Percentiles rank a stretch among this genome's conserved stretches.
Conservation (phyloP, 2,888 invertebrate genomes). For the Heteropelma amictum region DNA sequence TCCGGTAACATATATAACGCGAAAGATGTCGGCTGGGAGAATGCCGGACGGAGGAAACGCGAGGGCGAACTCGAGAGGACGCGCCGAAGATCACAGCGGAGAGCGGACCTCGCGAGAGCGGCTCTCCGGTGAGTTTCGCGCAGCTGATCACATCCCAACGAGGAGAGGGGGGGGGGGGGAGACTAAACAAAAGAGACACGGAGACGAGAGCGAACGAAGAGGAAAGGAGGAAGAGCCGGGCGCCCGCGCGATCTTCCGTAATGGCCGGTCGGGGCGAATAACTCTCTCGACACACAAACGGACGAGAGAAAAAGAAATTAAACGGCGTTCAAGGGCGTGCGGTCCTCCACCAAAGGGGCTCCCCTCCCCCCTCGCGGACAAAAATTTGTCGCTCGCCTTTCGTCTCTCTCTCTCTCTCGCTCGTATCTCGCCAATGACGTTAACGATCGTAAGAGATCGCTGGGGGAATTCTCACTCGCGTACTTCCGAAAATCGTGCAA, state of each 20-base stretch:
- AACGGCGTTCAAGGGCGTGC: conserved; percentile 51
- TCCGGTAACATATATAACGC: conserved; percentile 1
- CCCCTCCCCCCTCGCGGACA: conserved; percentile 12
- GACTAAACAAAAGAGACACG: conserved; percentile 46
- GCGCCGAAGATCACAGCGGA: conserved; percentile 33
- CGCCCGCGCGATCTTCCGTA: conserved; percentile 40
- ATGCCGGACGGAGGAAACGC: neutral
- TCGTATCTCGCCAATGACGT: too few relatives aligned
- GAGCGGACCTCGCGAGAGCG: neutral
- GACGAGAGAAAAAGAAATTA: conserved; percentile 56
- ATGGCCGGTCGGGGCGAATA: conserved; percentile 54
- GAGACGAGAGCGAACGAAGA: conserved; percentile 42
- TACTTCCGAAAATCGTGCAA: too few relatives aligned
- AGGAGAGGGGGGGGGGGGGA: conserved; percentile 17
- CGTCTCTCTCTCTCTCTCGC: neutral
- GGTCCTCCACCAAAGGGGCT: neutral
- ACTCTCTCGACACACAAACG: conserved; percentile 56
- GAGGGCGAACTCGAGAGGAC: conserved; percentile 12
- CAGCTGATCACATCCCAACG: conserved; percentile 23
- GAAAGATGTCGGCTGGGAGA: neutral
- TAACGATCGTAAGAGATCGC: too few relatives aligned
- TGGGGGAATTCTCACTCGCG: too few relatives aligned
- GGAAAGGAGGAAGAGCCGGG: conserved; percentile 22
- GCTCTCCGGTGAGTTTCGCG: conserved; percentile 32
- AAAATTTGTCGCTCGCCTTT: conserved; percentile 31